Conservation (phyloP, 2,113 vertebrate species). For the Gallinago media region DNA sequence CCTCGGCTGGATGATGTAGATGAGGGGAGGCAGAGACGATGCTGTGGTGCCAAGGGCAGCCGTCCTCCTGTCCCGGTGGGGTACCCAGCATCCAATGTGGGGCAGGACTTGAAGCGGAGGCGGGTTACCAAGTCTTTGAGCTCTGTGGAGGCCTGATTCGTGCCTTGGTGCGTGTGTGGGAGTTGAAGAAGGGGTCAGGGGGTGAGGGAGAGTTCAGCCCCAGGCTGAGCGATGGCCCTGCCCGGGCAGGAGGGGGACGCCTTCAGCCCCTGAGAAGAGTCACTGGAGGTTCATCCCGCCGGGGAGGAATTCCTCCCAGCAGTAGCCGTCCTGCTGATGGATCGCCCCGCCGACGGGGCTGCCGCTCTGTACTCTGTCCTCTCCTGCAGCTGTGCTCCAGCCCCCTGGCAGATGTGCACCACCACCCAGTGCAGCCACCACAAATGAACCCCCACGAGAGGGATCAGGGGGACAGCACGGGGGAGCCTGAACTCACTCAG, state of each 20-base stretch:
- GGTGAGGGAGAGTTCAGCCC: constrained; percentile 85
- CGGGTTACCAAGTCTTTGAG: not conserved
- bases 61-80: accelerated
- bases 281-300: constrained; percentile 73
- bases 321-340: constrained; percentile 71
- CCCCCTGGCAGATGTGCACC: not conserved
- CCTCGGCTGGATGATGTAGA: accelerated
- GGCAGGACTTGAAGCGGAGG: not conserved
- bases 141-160: constrained; percentile 56
- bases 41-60: not conserved
- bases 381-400: constrained; percentile 38
- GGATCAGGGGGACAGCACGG: accelerated
- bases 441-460: accelerated
- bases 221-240: constrained; percentile 63
- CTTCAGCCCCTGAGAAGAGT: constrained; percentile 57
- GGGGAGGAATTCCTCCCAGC: constrained; percentile 63
- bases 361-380: not conserved
- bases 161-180: constrained; percentile 61
- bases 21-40: accelerated
- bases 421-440: not conserved
- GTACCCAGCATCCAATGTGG: accelerated
- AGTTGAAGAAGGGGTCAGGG: constrained; percentile 81
- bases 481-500: accelerated
- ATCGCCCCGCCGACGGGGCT: constrained; percentile 56
- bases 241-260: not conserved